Evolutionary conservation across 2,797 vertebrate species (phyloP), one percentile per base, ranked within the genome.

Genomic region (Poliocrania exsul): DNA sequence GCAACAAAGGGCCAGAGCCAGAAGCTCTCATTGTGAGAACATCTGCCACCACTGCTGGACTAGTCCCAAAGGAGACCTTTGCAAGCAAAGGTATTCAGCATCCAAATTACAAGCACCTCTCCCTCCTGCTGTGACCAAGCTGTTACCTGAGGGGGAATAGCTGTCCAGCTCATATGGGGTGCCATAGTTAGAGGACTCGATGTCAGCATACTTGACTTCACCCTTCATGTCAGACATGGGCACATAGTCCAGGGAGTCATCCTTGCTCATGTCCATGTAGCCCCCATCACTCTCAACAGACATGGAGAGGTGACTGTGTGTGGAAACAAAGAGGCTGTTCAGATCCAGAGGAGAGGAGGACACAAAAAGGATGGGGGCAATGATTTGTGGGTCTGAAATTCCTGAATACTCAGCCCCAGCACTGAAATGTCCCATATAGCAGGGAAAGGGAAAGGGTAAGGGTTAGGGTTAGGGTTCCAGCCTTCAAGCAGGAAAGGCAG

Each of bases 261-360:
- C 99, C 97, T 99, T 99, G 91, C 98, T 99, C 99, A 99, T 99
- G 97, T 99, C 99, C 99, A 99, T 99, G 97, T 99, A 99, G 40
- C 99, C 99, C 3, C 99, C 99, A 0, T 99, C 99, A 1, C 98
- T 99, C 97, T 99, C 99, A 1, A 98, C 98, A n/a, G 98, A 98
- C 17, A 99, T 97, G 25, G 98, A 99, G 95, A 98, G 97, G 18
- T 98, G 99, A 86, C 99, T 99, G 97, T 28, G 29, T 90, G 35
- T 14, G 15, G 16, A 37, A 79, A 42, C 0, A 44, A 74, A 93
- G 61, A 61, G 74, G 13, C 18, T 58, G 44, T 7, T 92, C 53
- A 84, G 38, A 40, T 21, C 13, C 46, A 57, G 42, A 26, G 60
- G 8, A 78, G 46, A 84, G 44, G 17, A 88, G 46, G 53, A 86